phyloP scores from a whole-genome alignment of 2,888 invertebrate species.

The Scaptomyza flava region DNA sequence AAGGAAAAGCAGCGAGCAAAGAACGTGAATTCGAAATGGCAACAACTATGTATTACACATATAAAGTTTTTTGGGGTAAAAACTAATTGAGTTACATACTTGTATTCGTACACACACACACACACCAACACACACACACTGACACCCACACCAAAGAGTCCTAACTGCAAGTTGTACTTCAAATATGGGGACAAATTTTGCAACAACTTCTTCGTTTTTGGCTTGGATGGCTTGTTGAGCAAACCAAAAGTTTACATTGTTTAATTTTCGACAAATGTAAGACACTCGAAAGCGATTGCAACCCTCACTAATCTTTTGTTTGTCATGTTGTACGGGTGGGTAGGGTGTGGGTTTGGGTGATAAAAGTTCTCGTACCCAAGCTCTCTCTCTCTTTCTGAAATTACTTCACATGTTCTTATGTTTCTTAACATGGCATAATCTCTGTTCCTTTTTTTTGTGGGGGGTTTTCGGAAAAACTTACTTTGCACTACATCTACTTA shows the following conservation, averaged over 20 bases:
- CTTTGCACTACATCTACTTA: constrained; percentile 59
- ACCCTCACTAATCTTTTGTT: constrained; percentile 73
- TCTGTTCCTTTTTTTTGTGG: constrained; percentile 51
- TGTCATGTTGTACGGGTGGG: constrained; percentile 34
- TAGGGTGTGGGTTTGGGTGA: not conserved
- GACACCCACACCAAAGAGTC: constrained; percentile 12
- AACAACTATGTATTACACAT: constrained; percentile 67
- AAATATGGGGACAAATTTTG: constrained; percentile 64
- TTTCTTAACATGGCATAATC: constrained; percentile 75
- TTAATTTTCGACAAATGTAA: constrained; percentile 78
- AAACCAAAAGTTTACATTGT: constrained; percentile 75
- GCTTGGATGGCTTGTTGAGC: constrained; percentile 47
- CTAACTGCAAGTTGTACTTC: constrained; percentile 12
- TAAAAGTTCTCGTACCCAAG: not conserved
- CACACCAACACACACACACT: not conserved
- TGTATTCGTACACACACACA: constrained; percentile 16
- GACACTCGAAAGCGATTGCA: constrained; percentile 71
- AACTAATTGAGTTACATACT: constrained; percentile 78
- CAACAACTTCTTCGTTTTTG: constrained; percentile 19
- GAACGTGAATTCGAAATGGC: constrained; percentile 46
- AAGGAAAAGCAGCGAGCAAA: constrained; percentile 32
- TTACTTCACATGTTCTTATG: constrained; percentile 65
- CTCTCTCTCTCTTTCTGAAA: constrained; percentile 12
- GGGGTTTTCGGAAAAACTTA: constrained; percentile 56
- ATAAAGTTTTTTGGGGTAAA: constrained; percentile 63